Evolutionary conservation across 2,888 invertebrate species (phyloP).

Genomic region (Caenorhabditis auriculariae): DNA sequence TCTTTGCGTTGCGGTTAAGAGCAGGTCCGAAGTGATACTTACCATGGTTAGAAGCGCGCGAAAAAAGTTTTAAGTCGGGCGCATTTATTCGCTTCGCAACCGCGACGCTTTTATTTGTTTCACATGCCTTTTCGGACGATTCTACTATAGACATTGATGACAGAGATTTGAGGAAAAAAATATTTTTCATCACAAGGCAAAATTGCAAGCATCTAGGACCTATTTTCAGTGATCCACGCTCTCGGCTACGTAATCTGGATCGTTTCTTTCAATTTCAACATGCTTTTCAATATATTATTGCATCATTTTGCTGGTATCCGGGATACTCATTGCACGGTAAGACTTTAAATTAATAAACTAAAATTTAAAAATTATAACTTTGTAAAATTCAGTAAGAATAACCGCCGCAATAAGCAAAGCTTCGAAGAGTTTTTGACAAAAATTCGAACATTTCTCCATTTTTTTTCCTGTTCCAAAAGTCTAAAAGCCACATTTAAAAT

Average conservation of each 20-base stretch:
- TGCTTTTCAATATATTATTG: constrained; percentile 56
- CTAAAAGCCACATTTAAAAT: no score
- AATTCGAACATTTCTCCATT: background rate
- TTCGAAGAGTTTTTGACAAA: background rate
- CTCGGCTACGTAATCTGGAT: constrained; percentile 56
- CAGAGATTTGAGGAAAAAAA: background rate
- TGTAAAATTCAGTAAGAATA: background rate
- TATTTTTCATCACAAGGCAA: no score
- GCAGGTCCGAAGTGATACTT: no score
- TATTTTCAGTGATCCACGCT: constrained; percentile 56
- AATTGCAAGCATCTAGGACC: background rate
- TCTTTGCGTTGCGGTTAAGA: no score
- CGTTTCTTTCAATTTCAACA: constrained; percentile 57
- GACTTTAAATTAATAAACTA: background rate
- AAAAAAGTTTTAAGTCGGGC: no score
- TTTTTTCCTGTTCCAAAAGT: no score
- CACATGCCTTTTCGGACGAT: background rate
- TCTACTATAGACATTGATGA: background rate
- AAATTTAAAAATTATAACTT: background rate
- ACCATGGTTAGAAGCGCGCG: no score
- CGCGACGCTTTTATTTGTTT: no score
- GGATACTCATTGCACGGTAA: constrained; percentile 35
- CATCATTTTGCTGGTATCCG: constrained; percentile 52
- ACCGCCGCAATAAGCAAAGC: background rate
- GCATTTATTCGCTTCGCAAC: no score